Evolutionary conservation across 1,140 invertebrate species (phyloP).

Genomic region (Agrypnia vestita): DNA sequence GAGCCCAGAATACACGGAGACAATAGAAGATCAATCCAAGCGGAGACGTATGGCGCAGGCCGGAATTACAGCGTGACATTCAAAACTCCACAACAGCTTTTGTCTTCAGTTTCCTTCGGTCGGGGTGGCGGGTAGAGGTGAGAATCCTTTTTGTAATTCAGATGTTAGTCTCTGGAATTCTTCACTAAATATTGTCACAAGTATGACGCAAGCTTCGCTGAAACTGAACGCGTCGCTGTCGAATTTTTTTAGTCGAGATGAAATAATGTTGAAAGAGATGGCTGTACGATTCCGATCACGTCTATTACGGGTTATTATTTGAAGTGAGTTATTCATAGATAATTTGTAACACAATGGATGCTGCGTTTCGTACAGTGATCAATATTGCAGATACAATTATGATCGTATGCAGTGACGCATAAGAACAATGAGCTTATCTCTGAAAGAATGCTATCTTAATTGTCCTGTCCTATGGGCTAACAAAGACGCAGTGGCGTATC

Average conservation of each 20-base stretch:
- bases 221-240: not conserved
- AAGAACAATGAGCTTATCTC: not conserved
- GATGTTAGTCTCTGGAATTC: constrained; percentile 7
- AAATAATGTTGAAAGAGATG: not conserved
- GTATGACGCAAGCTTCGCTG: not conserved
- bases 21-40: constrained; percentile 36
- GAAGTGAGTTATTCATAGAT: constrained; percentile 21
- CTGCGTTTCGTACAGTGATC: constrained; percentile 12
- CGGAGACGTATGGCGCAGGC: not conserved
- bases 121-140: too few relatives aligned
- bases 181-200: constrained; percentile 3
- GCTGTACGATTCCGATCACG: not conserved
- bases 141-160: not conserved
- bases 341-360: constrained; percentile 30
- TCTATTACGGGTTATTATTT: constrained; percentile 25
- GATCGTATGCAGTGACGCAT: constrained; percentile 14
- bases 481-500: too few relatives aligned
- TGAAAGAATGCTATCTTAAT: too few relatives aligned
- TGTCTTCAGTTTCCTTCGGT: too few relatives aligned
- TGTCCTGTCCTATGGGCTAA: too few relatives aligned
- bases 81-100: too few relatives aligned
- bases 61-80: too few relatives aligned
- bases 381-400: constrained; percentile 24
- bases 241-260: not conserved
- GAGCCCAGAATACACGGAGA: constrained; percentile 20